Base-by-base conservation (phyloP, 2,797 vertebrate genomes). In the Molothrus aeneus region DNA sequence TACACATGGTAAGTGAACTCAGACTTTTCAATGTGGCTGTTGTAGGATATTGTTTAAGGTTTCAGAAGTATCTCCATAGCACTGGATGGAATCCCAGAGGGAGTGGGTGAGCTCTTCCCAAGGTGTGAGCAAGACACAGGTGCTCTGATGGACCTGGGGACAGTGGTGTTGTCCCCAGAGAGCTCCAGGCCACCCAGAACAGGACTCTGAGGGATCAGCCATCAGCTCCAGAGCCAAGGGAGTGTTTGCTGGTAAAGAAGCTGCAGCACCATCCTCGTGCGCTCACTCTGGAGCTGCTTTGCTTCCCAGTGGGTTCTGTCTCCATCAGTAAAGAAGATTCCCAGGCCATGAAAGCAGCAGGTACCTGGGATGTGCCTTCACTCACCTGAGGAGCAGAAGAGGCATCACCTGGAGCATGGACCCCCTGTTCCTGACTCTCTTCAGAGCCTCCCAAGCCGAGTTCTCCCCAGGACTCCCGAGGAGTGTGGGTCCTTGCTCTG, bases 1-100 rank as follows among this genome's bases (percentile, higher is more conserved):
- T 97, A 90, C 97, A 95, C 95, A 60, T 80, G 81, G 94, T 85
- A 80, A 96, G 70, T 96, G 94, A 95, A 93, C 31, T 93, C 80
- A 13, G n/a, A 53, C 42, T 95, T 97, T 86, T 77, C 89, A 48
- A 68, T 56, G 92, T 94, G 94, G 93, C 96, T 69, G 8, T 80
- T 95, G 93, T 88, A 96, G 74, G 86, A 2, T 81, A 26, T 73
- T 80, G 75, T 95, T 96, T 82, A 85, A 94, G 77, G 51, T 93
- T 82, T n/a, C 22, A 24, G 22, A 16, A 79, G 59, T 80, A 84
- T 79, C 92, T 96, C n/a, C 34, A 10, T 61, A 80, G 53, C 45
- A 70, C n/a, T 60, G 66, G 80, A 56, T 78, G 87, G 80, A 80
- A 92, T 59, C 88, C 80, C 65, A 36, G 1, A 57, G 74, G 63